Percentiles rank a stretch among this genome's conserved stretches.
phyloP scores from a whole-genome alignment of 1,140 invertebrate genomes.

The Drosophila setifemur region DNA sequence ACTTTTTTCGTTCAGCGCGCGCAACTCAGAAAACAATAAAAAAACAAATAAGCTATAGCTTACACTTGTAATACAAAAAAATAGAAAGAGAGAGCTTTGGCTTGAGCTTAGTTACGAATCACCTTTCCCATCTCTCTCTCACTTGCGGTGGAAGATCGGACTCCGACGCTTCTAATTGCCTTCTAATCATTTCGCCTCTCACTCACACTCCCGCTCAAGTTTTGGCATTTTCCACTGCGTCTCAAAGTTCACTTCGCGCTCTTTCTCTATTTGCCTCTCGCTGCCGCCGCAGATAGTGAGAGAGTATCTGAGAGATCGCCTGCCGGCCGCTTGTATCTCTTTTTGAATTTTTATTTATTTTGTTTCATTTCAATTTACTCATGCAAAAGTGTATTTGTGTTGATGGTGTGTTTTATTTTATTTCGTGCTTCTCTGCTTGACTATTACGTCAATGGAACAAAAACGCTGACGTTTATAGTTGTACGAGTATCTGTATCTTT shows the following conservation, averaged over 20 bases:
- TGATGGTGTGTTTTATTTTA: slow-evolving; percentile 4
- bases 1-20: slow-evolving; percentile 61
- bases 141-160: neutral
- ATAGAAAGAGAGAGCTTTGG: neutral
- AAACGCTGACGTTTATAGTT: slow-evolving; percentile 64
- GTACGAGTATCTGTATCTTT: slow-evolving; percentile 33
- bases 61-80: neutral
- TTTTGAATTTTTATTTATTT: slow-evolving; percentile 63
- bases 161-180: slow-evolving; percentile 38
- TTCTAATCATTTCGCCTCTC: slow-evolving; percentile 33
- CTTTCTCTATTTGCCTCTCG: slow-evolving; percentile 8
- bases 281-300: neutral
- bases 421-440: slow-evolving; percentile 31
- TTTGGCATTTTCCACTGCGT: slow-evolving; percentile 76
- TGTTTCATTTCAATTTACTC: slow-evolving; percentile 74
- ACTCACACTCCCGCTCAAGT: slow-evolving; percentile 21
- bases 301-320: slow-evolving; percentile 42
- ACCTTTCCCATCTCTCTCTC: neutral
- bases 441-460: slow-evolving; percentile 75
- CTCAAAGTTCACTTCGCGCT: slow-evolving; percentile 70
- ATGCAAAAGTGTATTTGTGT: slow-evolving; percentile 24
- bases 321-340: slow-evolving; percentile 39
- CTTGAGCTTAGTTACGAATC: neutral
- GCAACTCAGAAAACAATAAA: slow-evolving; percentile 44
- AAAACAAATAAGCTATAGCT: neutral